These are phyloP conservation scores for Caranx ignobilis DNA, from an alignment of 2,113 vertebrate genomes.

Conservation along the genomic window DNA sequence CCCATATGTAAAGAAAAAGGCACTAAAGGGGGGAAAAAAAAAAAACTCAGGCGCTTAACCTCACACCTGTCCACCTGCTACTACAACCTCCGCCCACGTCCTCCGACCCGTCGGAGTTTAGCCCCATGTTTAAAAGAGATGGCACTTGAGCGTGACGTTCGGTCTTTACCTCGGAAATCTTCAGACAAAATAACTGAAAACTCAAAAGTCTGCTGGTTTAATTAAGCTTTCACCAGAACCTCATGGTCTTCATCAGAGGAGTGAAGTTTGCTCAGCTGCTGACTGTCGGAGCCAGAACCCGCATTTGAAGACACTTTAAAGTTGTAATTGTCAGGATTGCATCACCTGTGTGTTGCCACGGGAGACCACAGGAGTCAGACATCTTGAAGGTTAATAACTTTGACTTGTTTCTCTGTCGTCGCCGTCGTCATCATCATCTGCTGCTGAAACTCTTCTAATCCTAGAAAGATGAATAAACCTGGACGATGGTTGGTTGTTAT, in stretches of 20 bases:
- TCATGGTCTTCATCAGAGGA: neutral
- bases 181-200: neutral
- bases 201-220: neutral
- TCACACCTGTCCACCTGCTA: constrained; percentile 26
- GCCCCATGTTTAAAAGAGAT: constrained; percentile 12
- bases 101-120: neutral
- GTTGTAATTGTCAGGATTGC: too few relatives aligned
- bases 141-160: constrained; percentile 1
- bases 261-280: neutral
- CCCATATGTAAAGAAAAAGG: constrained; percentile 39
- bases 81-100: neutral
- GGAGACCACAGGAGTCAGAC: too few relatives aligned
- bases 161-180: neutral
- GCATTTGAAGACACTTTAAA: too few relatives aligned
- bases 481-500: too few relatives aligned
- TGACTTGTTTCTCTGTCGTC: neutral
- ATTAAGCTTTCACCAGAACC: neutral
- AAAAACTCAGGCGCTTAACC: constrained; percentile 36
- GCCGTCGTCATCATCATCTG: neutral
- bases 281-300: neutral
- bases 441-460: neutral
- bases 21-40: constrained; percentile 13
- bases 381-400: neutral
- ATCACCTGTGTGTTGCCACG: too few relatives aligned
- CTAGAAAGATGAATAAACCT: too few relatives aligned